Base-by-base conservation (phyloP, 2,888 invertebrate species). In the Cynaeus angustus region DNA sequence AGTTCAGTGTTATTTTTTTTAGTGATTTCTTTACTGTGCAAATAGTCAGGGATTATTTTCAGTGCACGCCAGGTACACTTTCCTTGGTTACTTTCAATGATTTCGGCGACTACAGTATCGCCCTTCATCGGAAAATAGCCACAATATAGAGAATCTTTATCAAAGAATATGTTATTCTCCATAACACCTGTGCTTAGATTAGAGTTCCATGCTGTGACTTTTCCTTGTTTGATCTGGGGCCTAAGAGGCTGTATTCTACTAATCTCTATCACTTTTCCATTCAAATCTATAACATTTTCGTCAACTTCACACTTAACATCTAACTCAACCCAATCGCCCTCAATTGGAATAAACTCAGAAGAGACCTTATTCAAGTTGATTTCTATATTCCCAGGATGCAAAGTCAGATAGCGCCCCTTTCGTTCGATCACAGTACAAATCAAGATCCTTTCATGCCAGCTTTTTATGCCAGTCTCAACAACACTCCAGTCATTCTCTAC, bases 31-130 rank as follows among this genome's bases (percentile, higher is more conserved):
- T 13, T 9, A 1, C 7, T n/a, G 3, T 61, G 61, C 5, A 61
- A 26, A 14, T 68, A 62, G 14, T 79, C 76, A 2, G 85, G 86
- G 55, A 83, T 78, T 10, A 88, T 80, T 55, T 85, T 86, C 58
- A 92, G 79, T 0, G 91, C 91, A 74, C 93, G 86, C 91, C 91
- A 89, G 50, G 83, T 83, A 66, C 78, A 81, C 8, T 79, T 75
- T 10, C 86, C 87, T 85, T 91, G 91, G 75, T 90, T 89, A 81
- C 93, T 93, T 84, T 94, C 94, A 76, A 94, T 91, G 0, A 90
- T 88, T 80, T 94, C 91, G 3, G 88, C 88, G 64, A 87, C 80
- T 1, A 92, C 92, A 82, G 87, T 87, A 76, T 91, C 91, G 8
- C 91, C 91, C 56, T 88, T 78, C 41, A 85, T 81, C 0, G 92